A percentile compares a stretch with the other conserved stretches of the same genome.
Conservation (phyloP, 23 tunicate genomes). For the Halocynthia aurantium region DNA sequence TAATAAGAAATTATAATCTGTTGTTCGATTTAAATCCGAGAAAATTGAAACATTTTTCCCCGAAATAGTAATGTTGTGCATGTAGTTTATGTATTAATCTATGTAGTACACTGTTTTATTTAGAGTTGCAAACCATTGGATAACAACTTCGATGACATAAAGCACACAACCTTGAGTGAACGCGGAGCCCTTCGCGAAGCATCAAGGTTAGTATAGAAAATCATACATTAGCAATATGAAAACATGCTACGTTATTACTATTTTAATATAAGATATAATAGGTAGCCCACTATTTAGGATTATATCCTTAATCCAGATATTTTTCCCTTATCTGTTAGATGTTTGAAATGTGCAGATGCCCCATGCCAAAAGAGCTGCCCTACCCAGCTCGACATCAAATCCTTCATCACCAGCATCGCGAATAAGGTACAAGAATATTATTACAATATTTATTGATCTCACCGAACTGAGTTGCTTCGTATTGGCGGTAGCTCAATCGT, state of each 20-base stretch:
- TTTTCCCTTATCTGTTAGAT: conserved; percentile 24
- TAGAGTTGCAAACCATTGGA: conserved; percentile 72
- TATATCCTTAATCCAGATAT: too few relatives aligned
- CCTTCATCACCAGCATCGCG: conserved; percentile 91
- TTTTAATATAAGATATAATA: neutral
- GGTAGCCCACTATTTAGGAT: too few relatives aligned
- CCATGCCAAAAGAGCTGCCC: conserved; percentile 99
- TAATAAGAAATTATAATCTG: too few relatives aligned
- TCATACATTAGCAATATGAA: neutral
- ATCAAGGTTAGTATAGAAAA: conserved; percentile 39
- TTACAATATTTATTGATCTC: neutral
- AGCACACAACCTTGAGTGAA: conserved; percentile 97
- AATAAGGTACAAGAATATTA: conserved; percentile 38
- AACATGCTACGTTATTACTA: neutral
- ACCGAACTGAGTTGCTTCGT: too few relatives aligned
- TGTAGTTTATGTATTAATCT: too few relatives aligned
- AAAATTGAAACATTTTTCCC: too few relatives aligned
- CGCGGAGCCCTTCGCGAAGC: conserved; percentile 97
- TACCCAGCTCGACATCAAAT: conserved; percentile 89
- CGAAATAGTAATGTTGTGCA: too few relatives aligned
- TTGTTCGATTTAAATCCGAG: too few relatives aligned
- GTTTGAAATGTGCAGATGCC: conserved; percentile 99
- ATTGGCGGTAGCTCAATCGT: too few relatives aligned
- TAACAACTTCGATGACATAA: conserved; percentile 95
- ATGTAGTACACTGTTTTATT: neutral